Percentiles rank a stretch among this genome's conserved stretches.
Evolutionary conservation across 1,140 invertebrate genomes (phyloP).

Genomic region (Tribolium castaneum): DNA sequence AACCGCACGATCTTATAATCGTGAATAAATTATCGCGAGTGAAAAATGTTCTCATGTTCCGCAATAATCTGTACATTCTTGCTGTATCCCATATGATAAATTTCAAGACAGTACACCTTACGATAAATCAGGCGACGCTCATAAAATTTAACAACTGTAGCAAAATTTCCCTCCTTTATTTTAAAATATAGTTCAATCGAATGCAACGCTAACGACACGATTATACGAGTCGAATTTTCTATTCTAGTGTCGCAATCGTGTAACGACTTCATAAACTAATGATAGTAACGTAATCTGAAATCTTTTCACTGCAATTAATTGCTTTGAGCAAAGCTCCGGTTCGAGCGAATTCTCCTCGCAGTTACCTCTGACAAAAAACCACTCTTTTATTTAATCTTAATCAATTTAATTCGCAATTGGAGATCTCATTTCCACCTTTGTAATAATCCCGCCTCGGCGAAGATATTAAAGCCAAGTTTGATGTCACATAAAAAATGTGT

Average conservation of each 20-base stretch:
- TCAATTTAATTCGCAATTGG: conserved; percentile 4
- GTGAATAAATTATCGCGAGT: conserved; percentile 16
- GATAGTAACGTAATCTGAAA: not conserved
- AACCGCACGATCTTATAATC: conserved; percentile 13
- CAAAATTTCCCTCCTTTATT: conserved; percentile 15
- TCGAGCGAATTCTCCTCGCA: not conserved
- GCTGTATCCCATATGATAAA: not conserved
- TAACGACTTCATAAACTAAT: not conserved
- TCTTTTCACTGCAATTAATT: not conserved
- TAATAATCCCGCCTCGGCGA: not conserved
- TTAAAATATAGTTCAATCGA: conserved; percentile 22
- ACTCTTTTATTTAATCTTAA: not conserved
- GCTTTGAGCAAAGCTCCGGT: not conserved
- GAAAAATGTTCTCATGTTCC: conserved; percentile 1
- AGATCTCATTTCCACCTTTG: not conserved
- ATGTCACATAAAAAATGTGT: conserved; percentile 16
- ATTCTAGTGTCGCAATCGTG: not conserved
- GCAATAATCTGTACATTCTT: not conserved
- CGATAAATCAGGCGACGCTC: conserved; percentile 6
- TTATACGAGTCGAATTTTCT: not conserved
- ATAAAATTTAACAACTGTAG: conserved; percentile 15
- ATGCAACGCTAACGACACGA: not conserved
- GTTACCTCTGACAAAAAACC: not conserved
- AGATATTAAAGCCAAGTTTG: conserved; percentile 16
- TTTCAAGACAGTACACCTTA: conserved; percentile 3